Base-by-base conservation (phyloP, 2,888 invertebrate species). In the Nasonia oneida region DNA sequence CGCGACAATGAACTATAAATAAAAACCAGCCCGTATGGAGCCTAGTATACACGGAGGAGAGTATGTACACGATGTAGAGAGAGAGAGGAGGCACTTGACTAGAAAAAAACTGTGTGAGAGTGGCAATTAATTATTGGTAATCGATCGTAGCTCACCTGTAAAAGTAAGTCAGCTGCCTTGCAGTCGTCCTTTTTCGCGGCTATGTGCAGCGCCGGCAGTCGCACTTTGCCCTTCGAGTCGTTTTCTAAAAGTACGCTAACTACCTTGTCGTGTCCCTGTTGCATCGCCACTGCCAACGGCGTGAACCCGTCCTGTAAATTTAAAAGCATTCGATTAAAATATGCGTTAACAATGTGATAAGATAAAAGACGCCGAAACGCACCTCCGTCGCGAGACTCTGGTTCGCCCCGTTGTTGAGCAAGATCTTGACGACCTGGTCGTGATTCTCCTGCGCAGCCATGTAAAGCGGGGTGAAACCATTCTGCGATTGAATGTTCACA, bases 401-500 rank as follows among this genome's bases (percentile, higher is more conserved):
- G 94, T 98, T 99, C 88, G 99, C 99, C 74, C 98, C 98, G 92
- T 98, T 98, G 57, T 97, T 95, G 83, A 99, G 94, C 85, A 99
- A 95, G 94, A 97, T 97, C 92, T 97, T 97, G 88, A 99, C 99
- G 90, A 98, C 98, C 10, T 95, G 96, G 87, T 98, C 98, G 92
- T 99, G 98, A 93, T 98, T 98, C 94, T 99, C 99, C 94, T 99
- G 99, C 14, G 99, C 98, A 4, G 99, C 99, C 99, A 99, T 99
- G 93, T 99, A 99, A 73, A 99, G 95, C 0, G 99, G 99, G 0
- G 99, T 99, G 94, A 99, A 99, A 73, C 99, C 99, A 93, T 98
- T 99, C 89, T 98, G 97, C 1, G 98, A 98, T 93, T 99, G 99
- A 18, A 98, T 98, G 94, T 99, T 99, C 90, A 99, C 97, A 91